Conservation (phyloP, 2,888 invertebrate genomes). For the Atrina japonica region DNA sequence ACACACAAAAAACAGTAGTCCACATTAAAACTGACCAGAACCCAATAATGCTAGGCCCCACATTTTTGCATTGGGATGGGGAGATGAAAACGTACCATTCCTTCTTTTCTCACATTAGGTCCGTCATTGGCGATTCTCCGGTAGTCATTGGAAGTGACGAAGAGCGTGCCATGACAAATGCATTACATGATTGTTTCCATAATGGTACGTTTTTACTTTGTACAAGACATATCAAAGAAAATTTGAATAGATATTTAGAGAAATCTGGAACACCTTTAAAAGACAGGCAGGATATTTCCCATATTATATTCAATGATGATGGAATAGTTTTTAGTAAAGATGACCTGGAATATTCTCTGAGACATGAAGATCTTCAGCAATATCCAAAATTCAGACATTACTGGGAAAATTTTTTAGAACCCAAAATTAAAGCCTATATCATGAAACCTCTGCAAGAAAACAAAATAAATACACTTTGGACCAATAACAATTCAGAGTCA, state of each 20-base stretch:
- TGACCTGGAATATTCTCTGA: background rate
- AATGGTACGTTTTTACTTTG: constrained; percentile 12
- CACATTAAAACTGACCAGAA: too few species aligned
- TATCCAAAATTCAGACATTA: background rate
- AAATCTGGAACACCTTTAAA: constrained; percentile 15
- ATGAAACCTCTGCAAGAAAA: background rate
- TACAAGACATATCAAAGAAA: too few species aligned
- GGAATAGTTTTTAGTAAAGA: constrained; percentile 33
- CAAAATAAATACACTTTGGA: constrained; percentile 31
- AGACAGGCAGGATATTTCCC: constrained; percentile 16
- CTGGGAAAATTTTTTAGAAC: background rate
- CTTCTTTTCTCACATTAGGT: constrained; percentile 36
- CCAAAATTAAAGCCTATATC: background rate
- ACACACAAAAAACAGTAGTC: too few species aligned
- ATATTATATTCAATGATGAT: constrained; percentile 27
- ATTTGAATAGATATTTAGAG: constrained; percentile 20
- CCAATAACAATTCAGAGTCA: too few species aligned
- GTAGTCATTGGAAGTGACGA: too few species aligned
- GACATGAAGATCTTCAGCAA: background rate
- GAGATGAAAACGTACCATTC: constrained; percentile 26
- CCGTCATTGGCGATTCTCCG: too few species aligned
- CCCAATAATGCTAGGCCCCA: too few species aligned
- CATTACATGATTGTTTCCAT: constrained; percentile 20
- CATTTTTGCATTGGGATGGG: constrained; percentile 37
- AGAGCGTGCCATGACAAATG: constrained; percentile 39